phyloP scores from a whole-genome alignment of 2,113 vertebrate genomes.

The Smithornis capensis region DNA sequence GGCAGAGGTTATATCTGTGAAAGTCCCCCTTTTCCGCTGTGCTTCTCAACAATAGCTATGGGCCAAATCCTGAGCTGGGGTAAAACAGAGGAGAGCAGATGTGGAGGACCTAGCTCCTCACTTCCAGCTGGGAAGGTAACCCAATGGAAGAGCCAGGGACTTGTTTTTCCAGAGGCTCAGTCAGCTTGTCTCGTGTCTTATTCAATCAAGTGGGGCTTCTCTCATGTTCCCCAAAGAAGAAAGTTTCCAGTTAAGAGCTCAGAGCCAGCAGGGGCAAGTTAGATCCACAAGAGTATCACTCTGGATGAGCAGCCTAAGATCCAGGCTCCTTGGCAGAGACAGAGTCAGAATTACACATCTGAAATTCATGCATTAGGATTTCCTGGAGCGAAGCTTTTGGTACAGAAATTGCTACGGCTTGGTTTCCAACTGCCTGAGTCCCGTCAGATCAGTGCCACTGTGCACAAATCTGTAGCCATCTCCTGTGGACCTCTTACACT shows the following conservation, averaged over 20 bases:
- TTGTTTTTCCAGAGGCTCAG: not conserved
- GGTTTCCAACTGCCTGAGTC: not conserved
- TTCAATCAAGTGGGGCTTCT: not conserved
- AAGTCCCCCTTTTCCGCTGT: not conserved
- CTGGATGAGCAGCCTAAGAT: not conserved
- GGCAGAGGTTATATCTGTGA: not conserved
- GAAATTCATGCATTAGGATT: not conserved
- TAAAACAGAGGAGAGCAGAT: not conserved
- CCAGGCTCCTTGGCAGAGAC: not conserved
- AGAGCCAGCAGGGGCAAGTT: not conserved
- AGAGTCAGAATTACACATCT: not conserved
- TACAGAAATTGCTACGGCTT: rapidly evolving
- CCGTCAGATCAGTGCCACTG: not conserved
- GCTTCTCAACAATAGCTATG: not conserved
- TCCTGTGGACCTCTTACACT: not conserved
- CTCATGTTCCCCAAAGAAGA: rapidly evolving
- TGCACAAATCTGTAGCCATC: not conserved
- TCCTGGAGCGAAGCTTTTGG: not conserved
- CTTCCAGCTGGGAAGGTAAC: not conserved
- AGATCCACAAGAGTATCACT: not conserved
- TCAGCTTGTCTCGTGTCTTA: not conserved
- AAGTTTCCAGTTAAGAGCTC: constrained; percentile 9
- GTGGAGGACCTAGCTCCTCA: not conserved
- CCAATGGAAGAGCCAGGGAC: not conserved
- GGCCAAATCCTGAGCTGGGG: not conserved